Evolutionary conservation across 2,888 invertebrate species (phyloP), one percentile per base, ranked within the genome.

Genomic region (Spilosoma lubricipeda): DNA sequence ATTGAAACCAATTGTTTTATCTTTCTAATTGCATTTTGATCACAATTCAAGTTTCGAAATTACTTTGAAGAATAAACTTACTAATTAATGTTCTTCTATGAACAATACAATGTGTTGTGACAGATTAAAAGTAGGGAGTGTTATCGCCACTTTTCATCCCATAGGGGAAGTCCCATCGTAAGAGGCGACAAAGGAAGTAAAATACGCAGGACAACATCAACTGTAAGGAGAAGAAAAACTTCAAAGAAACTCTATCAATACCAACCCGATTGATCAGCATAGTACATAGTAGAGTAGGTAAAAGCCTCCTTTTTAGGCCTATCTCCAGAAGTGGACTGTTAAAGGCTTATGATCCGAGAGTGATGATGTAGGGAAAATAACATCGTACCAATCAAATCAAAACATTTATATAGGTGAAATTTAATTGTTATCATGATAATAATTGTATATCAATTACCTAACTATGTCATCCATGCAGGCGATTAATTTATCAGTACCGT

Each of bases 1-100:
- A 93, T 93, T 91, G 90, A 89, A 88, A 86, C 77, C 92, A 91
- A 91, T 93, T 90, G 90, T 79, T 79, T 80, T 82, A 85, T 86
- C 83, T 72, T 85, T 82, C 79, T 89, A 86, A 87, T 86, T 88
- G 80, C 75, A 84, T 85, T 80, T 80, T 74, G 77, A 81, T 83
- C 70, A 78, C 71, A 70, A 70, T 73, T 77, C 64, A 66, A 52
- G n/a, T 69, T 30, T 48, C 45, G 20, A 67, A 48, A 67, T 67
- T 45, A 30, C 20, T 45, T 67, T 48, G 30, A 3, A 8, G n/a
- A 20, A 48, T 1, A 20, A 11, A 45, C 20, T 20, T 23, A 23
- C 30, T 67, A 48, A 30, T 52, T 67, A 48, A 30, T 52, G 23
- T 67, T 67, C 30, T 30, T 7, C 30, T 20, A 48, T 45, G 20